These are phyloP conservation scores for Mobula birostris DNA, from an alignment of 2,113 vertebrate species.

Conservation along the genomic window DNA sequence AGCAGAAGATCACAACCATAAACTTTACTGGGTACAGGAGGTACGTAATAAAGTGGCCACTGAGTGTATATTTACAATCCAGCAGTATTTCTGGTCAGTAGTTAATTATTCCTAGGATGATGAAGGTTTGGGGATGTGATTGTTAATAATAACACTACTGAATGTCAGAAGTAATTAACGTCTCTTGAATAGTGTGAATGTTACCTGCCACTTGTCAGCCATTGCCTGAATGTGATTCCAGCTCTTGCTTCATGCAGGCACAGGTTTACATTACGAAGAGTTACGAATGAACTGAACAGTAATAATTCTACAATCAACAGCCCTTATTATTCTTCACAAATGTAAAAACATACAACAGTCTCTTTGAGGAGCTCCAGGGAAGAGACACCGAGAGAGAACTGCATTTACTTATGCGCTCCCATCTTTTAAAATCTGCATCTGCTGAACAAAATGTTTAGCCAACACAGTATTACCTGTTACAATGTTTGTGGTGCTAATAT, in stretches of 20 bases:
- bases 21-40: too few relatives aligned
- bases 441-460: slow-evolving; percentile 33
- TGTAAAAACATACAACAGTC: neutral
- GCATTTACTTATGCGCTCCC: neutral
- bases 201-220: neutral
- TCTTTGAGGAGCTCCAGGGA: neutral
- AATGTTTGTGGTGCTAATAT: slow-evolving; percentile 25
- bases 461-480: slow-evolving; percentile 31
- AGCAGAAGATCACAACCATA: too few relatives aligned
- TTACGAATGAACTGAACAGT: neutral
- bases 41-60: too few relatives aligned
- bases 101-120: neutral
- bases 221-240: neutral
- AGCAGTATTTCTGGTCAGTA: too few relatives aligned
- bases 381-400: neutral
- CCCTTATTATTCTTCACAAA: neutral
- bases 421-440: slow-evolving; percentile 18
- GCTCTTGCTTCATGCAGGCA: neutral
- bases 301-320: too few relatives aligned
- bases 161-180: too few relatives aligned
- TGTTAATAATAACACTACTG: too few relatives aligned
- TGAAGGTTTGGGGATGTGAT: neutral
- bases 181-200: too few relatives aligned
- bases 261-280: neutral
- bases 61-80: too few relatives aligned